Conservation (phyloP, 2,888 invertebrate genomes). For the Panzeria rudis region DNA sequence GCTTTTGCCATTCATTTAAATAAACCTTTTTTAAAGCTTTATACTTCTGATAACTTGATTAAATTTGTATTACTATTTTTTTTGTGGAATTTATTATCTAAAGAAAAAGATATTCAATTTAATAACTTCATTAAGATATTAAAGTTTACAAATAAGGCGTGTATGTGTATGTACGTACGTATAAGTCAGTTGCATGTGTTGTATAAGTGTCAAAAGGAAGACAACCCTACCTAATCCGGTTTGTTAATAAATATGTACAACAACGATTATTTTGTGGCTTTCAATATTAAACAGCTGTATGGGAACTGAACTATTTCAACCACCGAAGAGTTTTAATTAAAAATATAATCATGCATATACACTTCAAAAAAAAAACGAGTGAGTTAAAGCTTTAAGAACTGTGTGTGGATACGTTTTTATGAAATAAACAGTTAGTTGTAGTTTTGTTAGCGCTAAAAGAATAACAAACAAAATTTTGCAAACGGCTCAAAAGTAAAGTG, state of each 20-base stretch:
- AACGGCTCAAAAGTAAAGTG: background rate
- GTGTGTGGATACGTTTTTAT: background rate
- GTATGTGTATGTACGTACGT: conserved; percentile 4
- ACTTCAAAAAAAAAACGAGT: background rate
- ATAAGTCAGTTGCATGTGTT: background rate
- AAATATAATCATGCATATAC: background rate
- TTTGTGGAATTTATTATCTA: background rate
- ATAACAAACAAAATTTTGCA: background rate
- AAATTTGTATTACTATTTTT: conserved; percentile 29
- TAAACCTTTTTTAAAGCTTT: conserved; percentile 42
- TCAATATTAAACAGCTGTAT: conserved; percentile 22
- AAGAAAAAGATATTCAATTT: conserved; percentile 32
- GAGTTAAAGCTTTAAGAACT: background rate
- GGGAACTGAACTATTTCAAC: background rate
- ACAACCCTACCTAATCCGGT: conserved; percentile 70
- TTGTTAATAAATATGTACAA: conserved; percentile 34
- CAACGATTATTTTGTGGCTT: background rate
- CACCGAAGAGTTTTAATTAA: conserved; percentile 36
- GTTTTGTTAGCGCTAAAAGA: background rate
- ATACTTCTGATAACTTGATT: conserved; percentile 31
- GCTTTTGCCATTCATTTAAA: conserved; percentile 36
- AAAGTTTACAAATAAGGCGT: conserved; percentile 44
- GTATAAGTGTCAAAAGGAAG: conserved; percentile 63
- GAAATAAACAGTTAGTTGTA: background rate
- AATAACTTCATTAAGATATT: conserved; percentile 36